Conservation (phyloP, 2,797 vertebrate species). For the Sebastes wilsoni region DNA sequence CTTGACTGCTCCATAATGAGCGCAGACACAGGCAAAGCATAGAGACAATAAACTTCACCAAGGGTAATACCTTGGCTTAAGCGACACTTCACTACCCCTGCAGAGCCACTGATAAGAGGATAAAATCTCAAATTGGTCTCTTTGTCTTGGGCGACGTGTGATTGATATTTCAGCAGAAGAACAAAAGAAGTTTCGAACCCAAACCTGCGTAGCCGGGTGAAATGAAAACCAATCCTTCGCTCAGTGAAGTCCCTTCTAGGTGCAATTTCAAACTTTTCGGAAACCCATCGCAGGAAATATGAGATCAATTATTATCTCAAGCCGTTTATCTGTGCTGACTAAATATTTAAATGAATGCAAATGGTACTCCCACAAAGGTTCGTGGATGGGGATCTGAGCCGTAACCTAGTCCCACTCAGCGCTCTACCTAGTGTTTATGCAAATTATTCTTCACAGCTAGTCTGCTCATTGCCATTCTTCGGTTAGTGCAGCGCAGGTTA, state of each 20-base stretch:
- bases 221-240: conserved; percentile 19
- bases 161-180: conserved; percentile 44
- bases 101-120: conserved; percentile 48
- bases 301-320: conserved; percentile 37
- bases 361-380: conserved; percentile 71
- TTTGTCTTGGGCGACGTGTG: conserved; percentile 25
- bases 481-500: conserved; percentile 38
- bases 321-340: conserved; percentile 51
- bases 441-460: conserved; percentile 64
- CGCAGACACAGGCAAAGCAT: conserved; percentile 10
- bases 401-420: conserved; percentile 66
- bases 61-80: conserved; percentile 37
- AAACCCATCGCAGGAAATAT: conserved; percentile 4
- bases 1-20: conserved; percentile 43
- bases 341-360: conserved; percentile 79
- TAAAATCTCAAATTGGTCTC: conserved; percentile 43
- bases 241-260: background rate
- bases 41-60: conserved; percentile 34
- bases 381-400: conserved; percentile 54
- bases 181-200: conserved; percentile 8
- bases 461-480: conserved; percentile 41
- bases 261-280: conserved; percentile 18
- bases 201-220: background rate
- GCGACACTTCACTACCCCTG: conserved; percentile 35
- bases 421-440: conserved; percentile 73